phyloP scores from a whole-genome alignment of 2,113 vertebrate genomes.

The Mesembrinibis cayennensis region DNA sequence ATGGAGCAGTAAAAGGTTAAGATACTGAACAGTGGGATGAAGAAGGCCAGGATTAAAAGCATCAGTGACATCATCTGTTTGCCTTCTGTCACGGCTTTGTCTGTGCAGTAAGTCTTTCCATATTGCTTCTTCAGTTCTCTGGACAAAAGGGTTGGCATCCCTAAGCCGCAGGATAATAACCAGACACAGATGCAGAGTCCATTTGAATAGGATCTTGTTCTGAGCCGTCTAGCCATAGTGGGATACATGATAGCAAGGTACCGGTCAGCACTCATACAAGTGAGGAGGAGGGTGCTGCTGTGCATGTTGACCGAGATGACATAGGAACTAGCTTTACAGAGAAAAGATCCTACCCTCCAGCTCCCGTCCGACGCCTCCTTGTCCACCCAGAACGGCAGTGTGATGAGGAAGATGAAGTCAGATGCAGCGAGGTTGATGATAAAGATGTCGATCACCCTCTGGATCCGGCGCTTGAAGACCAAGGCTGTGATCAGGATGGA shows the following conservation, averaged over 20 bases:
- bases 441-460: slow-evolving; percentile 75
- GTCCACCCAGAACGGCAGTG: slow-evolving; percentile 77
- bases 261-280: slow-evolving; percentile 76
- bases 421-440: slow-evolving; percentile 76
- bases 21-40: slow-evolving; percentile 74
- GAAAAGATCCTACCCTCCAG: slow-evolving; percentile 75
- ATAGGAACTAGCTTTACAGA: slow-evolving; percentile 78
- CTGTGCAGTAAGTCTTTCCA: slow-evolving; percentile 65
- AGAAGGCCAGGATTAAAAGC: slow-evolving; percentile 73
- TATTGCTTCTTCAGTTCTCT: slow-evolving; percentile 57
- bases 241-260: slow-evolving; percentile 76
- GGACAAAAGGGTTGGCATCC: slow-evolving; percentile 70
- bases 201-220: slow-evolving; percentile 49
- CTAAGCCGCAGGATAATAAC: slow-evolving; percentile 73
- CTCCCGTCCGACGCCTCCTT: slow-evolving; percentile 36
- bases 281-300: slow-evolving; percentile 76
- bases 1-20: slow-evolving; percentile 78
- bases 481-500: slow-evolving; percentile 63
- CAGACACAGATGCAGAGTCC: slow-evolving; percentile 67
- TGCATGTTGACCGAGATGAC: slow-evolving; percentile 81
- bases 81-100: neutral
- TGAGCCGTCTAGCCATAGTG: slow-evolving; percentile 16
- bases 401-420: slow-evolving; percentile 80
- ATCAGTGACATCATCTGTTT: slow-evolving; percentile 45
- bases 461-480: slow-evolving; percentile 54